Conservation (phyloP, 2,113 vertebrate genomes). For the Zosterops lateralis region DNA sequence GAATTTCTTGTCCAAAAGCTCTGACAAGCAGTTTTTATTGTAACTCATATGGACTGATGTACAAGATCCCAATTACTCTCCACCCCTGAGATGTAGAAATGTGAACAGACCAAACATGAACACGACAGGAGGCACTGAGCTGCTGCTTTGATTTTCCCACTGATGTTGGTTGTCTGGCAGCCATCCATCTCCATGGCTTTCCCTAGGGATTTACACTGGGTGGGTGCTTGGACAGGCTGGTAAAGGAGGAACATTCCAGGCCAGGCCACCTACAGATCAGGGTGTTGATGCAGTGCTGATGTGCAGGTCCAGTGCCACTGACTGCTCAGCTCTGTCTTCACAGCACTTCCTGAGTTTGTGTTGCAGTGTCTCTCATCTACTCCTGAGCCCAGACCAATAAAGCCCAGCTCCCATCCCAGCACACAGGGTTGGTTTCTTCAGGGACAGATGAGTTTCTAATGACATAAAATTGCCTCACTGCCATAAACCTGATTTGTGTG, state of each 20-base stretch:
- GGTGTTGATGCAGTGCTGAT: not conserved
- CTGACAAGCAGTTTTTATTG: not conserved
- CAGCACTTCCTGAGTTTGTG: not conserved
- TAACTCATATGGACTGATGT: not conserved
- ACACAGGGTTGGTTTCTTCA: not conserved
- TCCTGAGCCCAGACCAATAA: not conserved
- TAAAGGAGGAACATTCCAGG: not conserved
- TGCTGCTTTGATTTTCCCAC: not conserved
- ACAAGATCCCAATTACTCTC: not conserved
- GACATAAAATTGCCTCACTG: not conserved
- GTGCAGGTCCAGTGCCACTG: fast-evolving
- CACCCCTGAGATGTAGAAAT: not conserved
- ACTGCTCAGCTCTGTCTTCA: not conserved
- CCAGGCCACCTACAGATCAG: not conserved
- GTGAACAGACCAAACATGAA: fast-evolving
- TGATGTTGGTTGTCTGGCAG: not conserved
- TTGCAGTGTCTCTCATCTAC: not conserved
- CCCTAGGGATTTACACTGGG: not conserved
- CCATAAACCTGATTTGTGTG: not conserved
- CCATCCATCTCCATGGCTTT: not conserved
- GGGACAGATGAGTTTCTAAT: not conserved
- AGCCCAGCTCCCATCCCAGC: not conserved
- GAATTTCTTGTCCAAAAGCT: not conserved
- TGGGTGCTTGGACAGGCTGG: not conserved
- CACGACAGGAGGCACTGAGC: not conserved